Evolutionary conservation across 2,797 vertebrate species (phyloP).

Genomic region (Danio albolineatus): DNA sequence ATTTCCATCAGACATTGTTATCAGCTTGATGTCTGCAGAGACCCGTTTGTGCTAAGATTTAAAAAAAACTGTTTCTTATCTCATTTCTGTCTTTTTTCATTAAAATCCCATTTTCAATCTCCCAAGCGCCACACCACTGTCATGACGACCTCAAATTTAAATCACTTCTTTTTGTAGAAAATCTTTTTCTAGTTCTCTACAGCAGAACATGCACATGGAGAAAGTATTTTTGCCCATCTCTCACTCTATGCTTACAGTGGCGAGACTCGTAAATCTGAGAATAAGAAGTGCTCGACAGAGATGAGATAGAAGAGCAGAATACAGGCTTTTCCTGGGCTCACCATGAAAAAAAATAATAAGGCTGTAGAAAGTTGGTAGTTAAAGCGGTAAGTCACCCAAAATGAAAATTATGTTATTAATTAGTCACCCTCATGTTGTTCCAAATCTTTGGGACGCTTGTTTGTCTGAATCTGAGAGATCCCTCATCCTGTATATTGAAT

Average conservation of each 20-base stretch:
- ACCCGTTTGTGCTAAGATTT: neutral
- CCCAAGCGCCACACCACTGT: neutral
- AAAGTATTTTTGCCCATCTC: slow-evolving; percentile 10
- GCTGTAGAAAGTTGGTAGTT: too few relatives aligned
- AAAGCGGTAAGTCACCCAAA: too few relatives aligned
- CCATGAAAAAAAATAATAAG: too few relatives aligned
- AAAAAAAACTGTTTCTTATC: neutral
- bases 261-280: neutral
- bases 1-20: neutral
- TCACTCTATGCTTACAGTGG: neutral
- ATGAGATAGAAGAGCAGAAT: slow-evolving; percentile 1
- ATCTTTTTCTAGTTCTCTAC: neutral
- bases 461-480: too few relatives aligned
- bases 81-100: neutral
- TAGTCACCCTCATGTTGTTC: too few relatives aligned
- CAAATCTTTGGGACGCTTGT: too few relatives aligned
- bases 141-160: neutral
- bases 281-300: neutral
- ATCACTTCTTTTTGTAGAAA: too few relatives aligned
- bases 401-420: too few relatives aligned
- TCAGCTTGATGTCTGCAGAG: neutral
- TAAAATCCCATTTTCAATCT: neutral
- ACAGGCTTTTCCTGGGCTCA: neutral
- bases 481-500: too few relatives aligned
- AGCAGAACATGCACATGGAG: neutral